Evolutionary conservation across 2,888 invertebrate species (phyloP).

Genomic region (Morpho helenor): DNA sequence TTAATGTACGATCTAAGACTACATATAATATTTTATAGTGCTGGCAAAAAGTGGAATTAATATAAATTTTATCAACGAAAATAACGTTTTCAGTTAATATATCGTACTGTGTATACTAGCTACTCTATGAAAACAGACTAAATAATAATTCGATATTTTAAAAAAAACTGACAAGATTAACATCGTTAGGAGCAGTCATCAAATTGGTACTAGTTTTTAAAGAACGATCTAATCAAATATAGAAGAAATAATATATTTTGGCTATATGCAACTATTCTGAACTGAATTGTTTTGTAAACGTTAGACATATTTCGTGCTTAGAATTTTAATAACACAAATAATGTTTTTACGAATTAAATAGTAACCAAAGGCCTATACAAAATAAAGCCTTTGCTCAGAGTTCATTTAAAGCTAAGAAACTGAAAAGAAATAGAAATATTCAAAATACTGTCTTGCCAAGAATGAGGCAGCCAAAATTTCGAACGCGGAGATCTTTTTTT

Average conservation of each 20-base stretch:
- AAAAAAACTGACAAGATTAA: slow-evolving; percentile 30
- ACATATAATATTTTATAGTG: slow-evolving; percentile 33
- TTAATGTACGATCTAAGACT: slow-evolving; percentile 37
- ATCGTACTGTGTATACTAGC: slow-evolving; percentile 9
- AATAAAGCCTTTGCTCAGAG: no score
- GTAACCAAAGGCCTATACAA: no score
- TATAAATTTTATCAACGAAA: slow-evolving; percentile 27
- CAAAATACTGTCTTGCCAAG: neutral
- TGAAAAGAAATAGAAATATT: no score
- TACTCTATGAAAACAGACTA: slow-evolving; percentile 16
- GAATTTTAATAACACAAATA: no score
- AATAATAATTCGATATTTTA: slow-evolving; percentile 46
- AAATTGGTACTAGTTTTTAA: no score
- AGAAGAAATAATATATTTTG: no score
- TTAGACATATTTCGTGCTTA: no score
- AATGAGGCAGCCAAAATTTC: neutral
- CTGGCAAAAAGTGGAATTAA: slow-evolving; percentile 41
- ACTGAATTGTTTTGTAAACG: no score
- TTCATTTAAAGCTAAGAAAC: no score
- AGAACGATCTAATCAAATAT: no score
- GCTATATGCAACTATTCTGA: no score
- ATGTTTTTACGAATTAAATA: no score
- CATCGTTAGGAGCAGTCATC: slow-evolving; percentile 9
- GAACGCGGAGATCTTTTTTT: neutral
- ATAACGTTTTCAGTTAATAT: slow-evolving; percentile 5